These are phyloP conservation scores for Salarias fasciatus DNA, from an alignment of 2,797 vertebrate species.

Conservation along the genomic window DNA sequence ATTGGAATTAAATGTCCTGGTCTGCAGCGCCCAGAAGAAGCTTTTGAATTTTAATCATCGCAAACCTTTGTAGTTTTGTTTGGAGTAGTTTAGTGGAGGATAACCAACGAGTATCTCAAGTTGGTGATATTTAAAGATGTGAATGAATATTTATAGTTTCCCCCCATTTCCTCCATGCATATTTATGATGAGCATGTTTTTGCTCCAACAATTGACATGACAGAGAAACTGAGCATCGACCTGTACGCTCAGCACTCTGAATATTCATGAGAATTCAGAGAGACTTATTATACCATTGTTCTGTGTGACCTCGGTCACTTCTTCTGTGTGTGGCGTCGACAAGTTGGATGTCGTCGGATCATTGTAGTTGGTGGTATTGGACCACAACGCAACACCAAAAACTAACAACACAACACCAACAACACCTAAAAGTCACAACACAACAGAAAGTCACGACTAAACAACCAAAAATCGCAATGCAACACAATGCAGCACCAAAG, in stretches of 20 bases:
- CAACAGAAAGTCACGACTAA: too few relatives aligned
- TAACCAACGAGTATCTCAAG: not conserved
- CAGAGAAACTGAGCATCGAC: constrained; percentile 29
- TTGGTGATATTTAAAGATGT: constrained; percentile 36
- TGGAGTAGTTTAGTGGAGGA: constrained; percentile 5
- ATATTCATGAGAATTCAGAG: constrained; percentile 33
- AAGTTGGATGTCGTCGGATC: too few relatives aligned
- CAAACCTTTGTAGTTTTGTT: constrained; percentile 21
- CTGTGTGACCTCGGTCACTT: constrained; percentile 22
- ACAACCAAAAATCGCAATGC: too few relatives aligned
- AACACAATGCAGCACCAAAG: too few relatives aligned
- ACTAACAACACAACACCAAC: too few relatives aligned
- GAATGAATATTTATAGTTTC: constrained; percentile 45
- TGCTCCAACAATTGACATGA: constrained; percentile 24
- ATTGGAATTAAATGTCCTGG: too few relatives aligned
- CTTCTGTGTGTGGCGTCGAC: not conserved
- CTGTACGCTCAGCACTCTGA: constrained; percentile 9
- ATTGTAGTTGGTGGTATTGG: constrained; percentile 5
- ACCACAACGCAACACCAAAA: too few relatives aligned
- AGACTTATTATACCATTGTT: constrained; percentile 31
- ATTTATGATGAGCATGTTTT: constrained; percentile 46
- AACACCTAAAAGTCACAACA: too few relatives aligned
- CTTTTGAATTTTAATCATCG: constrained; percentile 3
- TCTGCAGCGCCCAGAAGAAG: not conserved
- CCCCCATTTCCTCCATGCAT: constrained; percentile 22